Conservation (phyloP, 2,888 invertebrate genomes). For the Pilophorus perplexus region DNA sequence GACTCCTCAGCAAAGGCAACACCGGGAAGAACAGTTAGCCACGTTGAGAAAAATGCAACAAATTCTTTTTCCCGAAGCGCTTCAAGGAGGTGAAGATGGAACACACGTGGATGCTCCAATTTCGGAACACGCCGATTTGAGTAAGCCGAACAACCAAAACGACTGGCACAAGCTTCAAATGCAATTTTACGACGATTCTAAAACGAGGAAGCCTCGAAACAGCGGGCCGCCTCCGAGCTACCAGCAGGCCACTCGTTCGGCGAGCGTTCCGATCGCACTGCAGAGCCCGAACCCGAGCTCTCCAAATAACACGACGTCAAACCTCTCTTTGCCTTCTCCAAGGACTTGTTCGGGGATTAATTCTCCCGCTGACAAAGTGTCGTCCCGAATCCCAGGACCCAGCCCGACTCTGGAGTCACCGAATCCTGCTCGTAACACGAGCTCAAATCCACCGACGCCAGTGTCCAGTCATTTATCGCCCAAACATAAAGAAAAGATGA, state of each 20-base stretch:
- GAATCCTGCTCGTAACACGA: constrained; percentile 57
- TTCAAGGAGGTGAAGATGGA: constrained; percentile 42
- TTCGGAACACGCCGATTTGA: constrained; percentile 48
- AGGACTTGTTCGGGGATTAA: constrained; percentile 66
- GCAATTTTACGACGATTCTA: constrained; percentile 76
- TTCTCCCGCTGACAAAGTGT: constrained; percentile 59
- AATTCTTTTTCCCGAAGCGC: constrained; percentile 74
- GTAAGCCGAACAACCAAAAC: constrained; percentile 45
- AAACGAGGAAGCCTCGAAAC: constrained; percentile 59
- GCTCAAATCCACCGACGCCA: constrained; percentile 68
- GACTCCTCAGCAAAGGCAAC: constrained; percentile 92
- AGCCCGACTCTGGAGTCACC: constrained; percentile 63
- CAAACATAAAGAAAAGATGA: constrained; percentile 53
- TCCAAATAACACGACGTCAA: constrained; percentile 68
- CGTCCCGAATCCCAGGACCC: constrained; percentile 55
- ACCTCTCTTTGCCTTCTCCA: constrained; percentile 71
- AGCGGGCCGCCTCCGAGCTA: constrained; percentile 74
- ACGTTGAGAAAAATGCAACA: constrained; percentile 89
- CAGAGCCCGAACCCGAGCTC: constrained; percentile 70
- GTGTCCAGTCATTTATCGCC: constrained; percentile 64
- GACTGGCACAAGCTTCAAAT: constrained; percentile 88
- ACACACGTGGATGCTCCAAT: constrained; percentile 50
- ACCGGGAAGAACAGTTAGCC: constrained; percentile 88
- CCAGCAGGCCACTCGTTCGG: constrained; percentile 70
- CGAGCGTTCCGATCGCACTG: constrained; percentile 70